phyloP scores from a whole-genome alignment of 2,113 vertebrate genomes.

The Cisticola juncidis region DNA sequence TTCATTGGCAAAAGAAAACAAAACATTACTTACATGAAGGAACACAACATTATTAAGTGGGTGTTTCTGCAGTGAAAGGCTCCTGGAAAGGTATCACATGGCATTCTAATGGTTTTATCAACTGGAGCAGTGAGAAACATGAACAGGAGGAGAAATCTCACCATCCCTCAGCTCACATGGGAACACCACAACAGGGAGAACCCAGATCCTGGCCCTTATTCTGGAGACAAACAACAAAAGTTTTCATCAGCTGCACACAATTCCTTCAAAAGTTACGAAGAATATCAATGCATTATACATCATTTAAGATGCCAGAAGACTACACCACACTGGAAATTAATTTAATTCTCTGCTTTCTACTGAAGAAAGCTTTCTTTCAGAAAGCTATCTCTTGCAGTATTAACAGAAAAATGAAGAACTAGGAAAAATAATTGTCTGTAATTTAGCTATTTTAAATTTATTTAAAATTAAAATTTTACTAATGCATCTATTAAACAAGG shows the following conservation, averaged over 20 bases:
- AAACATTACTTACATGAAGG: not conserved
- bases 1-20: not conserved
- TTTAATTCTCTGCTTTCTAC: not conserved
- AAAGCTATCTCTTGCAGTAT: not conserved
- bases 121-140: not conserved
- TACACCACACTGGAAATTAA: not conserved
- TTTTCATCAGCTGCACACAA: not conserved
- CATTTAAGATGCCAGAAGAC: not conserved
- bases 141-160: not conserved
- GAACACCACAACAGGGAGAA: not conserved
- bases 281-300: not conserved
- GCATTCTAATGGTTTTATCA: not conserved
- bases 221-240: not conserved
- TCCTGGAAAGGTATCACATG: fast-evolving
- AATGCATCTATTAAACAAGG: not conserved
- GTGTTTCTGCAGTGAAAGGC: not conserved
- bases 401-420: not conserved
- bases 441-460: not conserved
- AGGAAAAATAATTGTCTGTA: not conserved
- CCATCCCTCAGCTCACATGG: not conserved
- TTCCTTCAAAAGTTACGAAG: not conserved
- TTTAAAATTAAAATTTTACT: not conserved
- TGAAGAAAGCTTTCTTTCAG: not conserved
- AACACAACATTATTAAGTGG: not conserved
- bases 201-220: not conserved